Percentiles rank a stretch among this genome's conserved stretches.
These are phyloP conservation scores for Rhinopomastus cyanomelas DNA, from an alignment of 2,113 vertebrate species.

Conservation along the genomic window DNA sequence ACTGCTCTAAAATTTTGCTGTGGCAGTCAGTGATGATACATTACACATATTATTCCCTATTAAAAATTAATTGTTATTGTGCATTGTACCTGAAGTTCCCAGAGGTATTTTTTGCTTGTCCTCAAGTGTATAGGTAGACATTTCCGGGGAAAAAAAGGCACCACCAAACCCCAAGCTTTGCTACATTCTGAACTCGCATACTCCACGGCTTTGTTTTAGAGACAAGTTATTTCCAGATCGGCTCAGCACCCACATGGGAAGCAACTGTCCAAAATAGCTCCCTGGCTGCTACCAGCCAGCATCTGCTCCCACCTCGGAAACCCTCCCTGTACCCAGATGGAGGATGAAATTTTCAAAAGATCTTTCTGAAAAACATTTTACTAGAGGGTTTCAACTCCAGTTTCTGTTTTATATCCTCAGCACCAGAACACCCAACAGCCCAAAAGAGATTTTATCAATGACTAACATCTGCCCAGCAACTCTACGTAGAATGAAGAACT, in stretches of 20 bases:
- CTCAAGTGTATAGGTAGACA: neutral
- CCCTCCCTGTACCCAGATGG: rapidly evolving
- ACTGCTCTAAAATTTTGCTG: neutral
- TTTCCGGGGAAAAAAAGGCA: neutral
- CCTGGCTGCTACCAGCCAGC: neutral
- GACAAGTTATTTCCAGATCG: neutral
- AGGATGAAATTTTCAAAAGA: neutral
- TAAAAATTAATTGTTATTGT: neutral
- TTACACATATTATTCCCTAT: slow-evolving; percentile 18
- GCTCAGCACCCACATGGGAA: neutral
- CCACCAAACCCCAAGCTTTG: neutral
- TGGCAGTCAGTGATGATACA: slow-evolving; percentile 1
- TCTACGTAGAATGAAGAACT: rapidly evolving
- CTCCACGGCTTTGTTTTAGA: neutral
- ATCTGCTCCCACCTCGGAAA: neutral
- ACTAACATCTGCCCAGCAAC: neutral
- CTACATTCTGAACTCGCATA: neutral
- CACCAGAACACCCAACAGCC: neutral
- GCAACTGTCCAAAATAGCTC: neutral
- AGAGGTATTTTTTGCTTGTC: neutral
- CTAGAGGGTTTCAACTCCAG: neutral
- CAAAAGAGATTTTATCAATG: neutral
- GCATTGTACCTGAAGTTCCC: neutral
- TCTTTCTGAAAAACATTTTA: neutral
- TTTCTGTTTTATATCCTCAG: neutral